Evolutionary conservation across 64 coral and sea anemone genomes (phyloP).

Genomic region (Dendrophyllia cribrosa): DNA sequence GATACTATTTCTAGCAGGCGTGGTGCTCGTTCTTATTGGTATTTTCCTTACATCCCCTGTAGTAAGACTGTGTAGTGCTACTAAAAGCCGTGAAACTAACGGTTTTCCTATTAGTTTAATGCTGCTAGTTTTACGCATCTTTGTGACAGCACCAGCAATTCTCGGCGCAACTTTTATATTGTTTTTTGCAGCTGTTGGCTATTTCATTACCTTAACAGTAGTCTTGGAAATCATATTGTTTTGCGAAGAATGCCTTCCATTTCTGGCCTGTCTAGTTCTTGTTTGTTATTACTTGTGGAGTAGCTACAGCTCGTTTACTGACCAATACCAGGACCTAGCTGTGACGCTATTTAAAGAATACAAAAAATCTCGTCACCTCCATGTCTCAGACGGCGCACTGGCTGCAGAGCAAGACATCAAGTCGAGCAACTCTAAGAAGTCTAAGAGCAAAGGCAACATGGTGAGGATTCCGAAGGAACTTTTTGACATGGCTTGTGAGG

Average conservation of each 20-base stretch:
- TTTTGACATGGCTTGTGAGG: background rate
- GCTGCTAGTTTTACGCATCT: no score
- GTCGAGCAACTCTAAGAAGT: no score
- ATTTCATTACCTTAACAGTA: background rate
- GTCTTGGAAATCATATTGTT: background rate
- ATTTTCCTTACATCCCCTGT: background rate
- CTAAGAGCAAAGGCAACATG: background rate
- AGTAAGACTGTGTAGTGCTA: no score
- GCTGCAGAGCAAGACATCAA: background rate
- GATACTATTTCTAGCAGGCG: no score
- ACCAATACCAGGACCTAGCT: background rate
- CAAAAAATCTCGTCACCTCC: background rate
- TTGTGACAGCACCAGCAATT: background rate
- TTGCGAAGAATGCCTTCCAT: background rate
- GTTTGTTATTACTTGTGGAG: background rate
- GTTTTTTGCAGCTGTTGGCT: background rate
- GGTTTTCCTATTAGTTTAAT: no score
- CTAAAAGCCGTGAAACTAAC: no score
- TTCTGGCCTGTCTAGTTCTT: background rate
- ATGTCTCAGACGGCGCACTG: background rate
- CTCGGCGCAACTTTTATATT: background rate
- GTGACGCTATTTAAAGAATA: background rate
- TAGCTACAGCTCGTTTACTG: conserved; percentile 7
- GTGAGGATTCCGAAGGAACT: background rate
- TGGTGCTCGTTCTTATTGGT: background rate